Evolutionary conservation across 2,888 invertebrate species (phyloP).

Genomic region (Chaitophorus viminalis): DNA sequence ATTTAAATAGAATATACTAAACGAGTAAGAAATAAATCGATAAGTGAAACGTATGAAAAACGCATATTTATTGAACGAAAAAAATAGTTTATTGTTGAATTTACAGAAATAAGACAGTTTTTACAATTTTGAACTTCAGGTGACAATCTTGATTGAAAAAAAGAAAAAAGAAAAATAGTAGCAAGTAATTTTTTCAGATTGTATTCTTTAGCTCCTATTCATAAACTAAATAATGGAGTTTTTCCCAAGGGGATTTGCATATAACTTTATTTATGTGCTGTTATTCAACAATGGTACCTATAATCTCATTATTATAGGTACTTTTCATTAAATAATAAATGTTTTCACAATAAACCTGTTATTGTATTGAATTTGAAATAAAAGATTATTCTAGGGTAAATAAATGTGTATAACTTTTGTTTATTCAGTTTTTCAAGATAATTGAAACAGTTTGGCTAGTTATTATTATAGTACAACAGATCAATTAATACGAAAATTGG

Average conservation of each 20-base stretch:
- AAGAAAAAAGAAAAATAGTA: not conserved
- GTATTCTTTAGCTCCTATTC: not conserved
- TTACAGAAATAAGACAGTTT: not conserved
- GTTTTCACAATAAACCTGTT: not conserved
- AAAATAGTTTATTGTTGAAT: not conserved
- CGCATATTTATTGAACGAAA: not conserved
- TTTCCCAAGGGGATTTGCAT: not conserved
- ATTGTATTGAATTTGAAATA: not conserved
- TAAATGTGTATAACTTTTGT: not conserved
- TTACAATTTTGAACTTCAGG: constrained; percentile 7
- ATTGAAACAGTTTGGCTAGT: too few species aligned
- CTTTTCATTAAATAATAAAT: not conserved
- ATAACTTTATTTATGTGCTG: not conserved
- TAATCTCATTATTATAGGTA: not conserved
- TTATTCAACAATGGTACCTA: not conserved
- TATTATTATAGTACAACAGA: too few species aligned
- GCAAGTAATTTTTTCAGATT: not conserved
- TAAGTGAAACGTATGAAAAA: not conserved
- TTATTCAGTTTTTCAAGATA: not conserved
- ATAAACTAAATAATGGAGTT: not conserved
- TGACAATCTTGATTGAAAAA: not conserved
- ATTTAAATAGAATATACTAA: not conserved
- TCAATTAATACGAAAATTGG: too few species aligned
- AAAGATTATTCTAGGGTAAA: not conserved
- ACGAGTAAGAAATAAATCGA: constrained; percentile 1